Conservation (phyloP, 2,113 vertebrate genomes). For the Hippopotamus amphibius region DNA sequence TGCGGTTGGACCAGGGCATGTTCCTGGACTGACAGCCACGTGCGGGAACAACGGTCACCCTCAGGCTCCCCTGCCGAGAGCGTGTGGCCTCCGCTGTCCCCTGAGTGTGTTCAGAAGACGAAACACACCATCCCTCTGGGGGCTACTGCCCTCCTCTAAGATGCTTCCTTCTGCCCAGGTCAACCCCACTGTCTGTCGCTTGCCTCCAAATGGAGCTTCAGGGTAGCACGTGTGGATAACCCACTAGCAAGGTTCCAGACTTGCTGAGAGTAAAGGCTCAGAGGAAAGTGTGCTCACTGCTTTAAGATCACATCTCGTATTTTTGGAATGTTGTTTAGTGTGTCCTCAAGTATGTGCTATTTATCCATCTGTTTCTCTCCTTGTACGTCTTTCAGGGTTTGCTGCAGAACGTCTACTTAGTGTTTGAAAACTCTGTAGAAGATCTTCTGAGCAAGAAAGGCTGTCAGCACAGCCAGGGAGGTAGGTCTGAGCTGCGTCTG, state of each 20-base stretch:
- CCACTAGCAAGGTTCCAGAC: accelerated
- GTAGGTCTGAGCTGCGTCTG: slow-evolving; percentile 82
- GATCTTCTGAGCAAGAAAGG: slow-evolving; percentile 93
- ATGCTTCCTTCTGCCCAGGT: too few species aligned
- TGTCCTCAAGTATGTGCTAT: accelerated
- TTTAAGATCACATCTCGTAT: accelerated
- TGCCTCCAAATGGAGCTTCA: neutral
- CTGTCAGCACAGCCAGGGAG: slow-evolving; percentile 91
- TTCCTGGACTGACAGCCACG: accelerated
- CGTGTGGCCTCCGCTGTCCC: neutral
- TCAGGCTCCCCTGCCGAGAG: accelerated
- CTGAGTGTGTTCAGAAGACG: accelerated
- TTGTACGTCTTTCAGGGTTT: slow-evolving; percentile 89
- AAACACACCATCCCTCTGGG: accelerated
- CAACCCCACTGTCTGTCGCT: neutral
- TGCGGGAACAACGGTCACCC: accelerated
- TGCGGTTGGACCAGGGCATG: accelerated
- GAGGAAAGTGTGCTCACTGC: accelerated
- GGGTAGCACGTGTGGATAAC: neutral
- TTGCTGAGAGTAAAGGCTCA: accelerated
- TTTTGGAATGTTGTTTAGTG: accelerated
- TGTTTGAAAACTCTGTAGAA: slow-evolving; percentile 93
- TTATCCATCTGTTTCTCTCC: accelerated
- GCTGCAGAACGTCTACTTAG: slow-evolving; percentile 93
- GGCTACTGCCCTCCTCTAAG: neutral